Evolutionary conservation across 1,140 invertebrate species (phyloP), one percentile per base, ranked within the genome.

Genomic region (Eupristina koningsbergeri): DNA sequence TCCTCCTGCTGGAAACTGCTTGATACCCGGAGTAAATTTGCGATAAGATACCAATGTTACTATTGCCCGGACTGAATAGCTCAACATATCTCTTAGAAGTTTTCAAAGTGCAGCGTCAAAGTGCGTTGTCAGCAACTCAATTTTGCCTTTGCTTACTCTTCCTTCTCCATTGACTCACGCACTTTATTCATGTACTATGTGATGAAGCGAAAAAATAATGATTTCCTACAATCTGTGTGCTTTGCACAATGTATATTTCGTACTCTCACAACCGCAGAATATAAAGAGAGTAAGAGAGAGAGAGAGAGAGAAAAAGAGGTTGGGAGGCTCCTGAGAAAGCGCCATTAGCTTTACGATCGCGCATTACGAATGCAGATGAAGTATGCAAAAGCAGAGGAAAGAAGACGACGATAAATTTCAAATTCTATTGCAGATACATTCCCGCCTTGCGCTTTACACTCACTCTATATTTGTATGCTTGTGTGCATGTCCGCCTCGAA

Each of bases 301-400:
- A 50, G 22, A 50, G 29, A 31, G 41, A 8, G 73, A 53, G 26
- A 15, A 19, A 39, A 76, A 3, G 50, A 34, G 34, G 26, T 9
- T 36, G 29, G 26, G 31, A 53, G 29, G 7, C 31, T 34, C 34
- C 47, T 83, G 79, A 86, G 81, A 83, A 78, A 85, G 86, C 86
- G 83, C 88, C 87, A 88, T 90, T 89, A 89, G 86, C 86, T 90
- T 91, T 90, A 90, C 84, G 89, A 89, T 88, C 86, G 64, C 85
- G 77, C 75, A 67, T 85, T 73, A 74, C 86, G 85, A 88, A 90
- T 90, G 87, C 87, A 88, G 86, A 89, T 89, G 87, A 88, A 86
- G 81, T 85, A 76, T 83, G 87, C 89, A 89, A 89, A 89, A 86
- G 87, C 81, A 29, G 26, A 45, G 58, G 39, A 78, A 82, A 22